Evolutionary conservation across 2,888 invertebrate genomes (phyloP).

Genomic region (Norana najaformis): DNA sequence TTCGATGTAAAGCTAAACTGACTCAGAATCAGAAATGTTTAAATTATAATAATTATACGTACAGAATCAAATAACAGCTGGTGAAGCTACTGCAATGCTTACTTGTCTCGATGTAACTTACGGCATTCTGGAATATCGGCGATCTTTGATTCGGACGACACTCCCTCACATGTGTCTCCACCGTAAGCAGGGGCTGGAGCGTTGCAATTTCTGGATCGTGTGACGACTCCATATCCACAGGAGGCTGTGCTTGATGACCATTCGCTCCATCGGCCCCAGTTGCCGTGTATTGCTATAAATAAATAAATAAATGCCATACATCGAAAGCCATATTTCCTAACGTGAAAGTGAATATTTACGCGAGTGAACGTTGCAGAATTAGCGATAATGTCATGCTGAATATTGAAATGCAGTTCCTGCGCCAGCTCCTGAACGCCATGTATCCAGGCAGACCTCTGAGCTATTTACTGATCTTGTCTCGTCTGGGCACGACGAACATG

Average conservation of each 20-base stretch:
- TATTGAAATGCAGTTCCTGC: not conserved
- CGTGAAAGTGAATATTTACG: not conserved
- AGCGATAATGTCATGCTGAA: not conserved
- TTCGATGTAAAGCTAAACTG: too few relatives aligned
- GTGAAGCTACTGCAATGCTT: too few relatives aligned
- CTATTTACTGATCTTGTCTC: not conserved
- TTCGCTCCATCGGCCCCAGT: constrained; percentile 35
- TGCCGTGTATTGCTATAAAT: constrained; percentile 31
- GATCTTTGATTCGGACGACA: constrained; percentile 44
- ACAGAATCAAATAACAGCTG: too few relatives aligned
- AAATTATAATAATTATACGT: too few relatives aligned
- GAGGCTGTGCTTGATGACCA: constrained; percentile 50
- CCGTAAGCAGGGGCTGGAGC: constrained; percentile 56
- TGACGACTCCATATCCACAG: constrained; percentile 54
- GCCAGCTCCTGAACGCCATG: not conserved
- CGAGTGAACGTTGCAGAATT: not conserved
- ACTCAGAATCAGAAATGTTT: too few relatives aligned
- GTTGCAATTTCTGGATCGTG: constrained; percentile 55
- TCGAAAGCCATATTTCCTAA: not conserved
- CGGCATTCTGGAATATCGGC: constrained; percentile 27
- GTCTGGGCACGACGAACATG: not conserved
- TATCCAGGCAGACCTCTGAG: not conserved
- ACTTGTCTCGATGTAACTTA: not conserved
- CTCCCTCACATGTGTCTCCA: constrained; percentile 55
- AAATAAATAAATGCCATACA: not conserved